Conservation (phyloP, 1,140 invertebrate genomes). For the Drosophila tsacasi region DNA sequence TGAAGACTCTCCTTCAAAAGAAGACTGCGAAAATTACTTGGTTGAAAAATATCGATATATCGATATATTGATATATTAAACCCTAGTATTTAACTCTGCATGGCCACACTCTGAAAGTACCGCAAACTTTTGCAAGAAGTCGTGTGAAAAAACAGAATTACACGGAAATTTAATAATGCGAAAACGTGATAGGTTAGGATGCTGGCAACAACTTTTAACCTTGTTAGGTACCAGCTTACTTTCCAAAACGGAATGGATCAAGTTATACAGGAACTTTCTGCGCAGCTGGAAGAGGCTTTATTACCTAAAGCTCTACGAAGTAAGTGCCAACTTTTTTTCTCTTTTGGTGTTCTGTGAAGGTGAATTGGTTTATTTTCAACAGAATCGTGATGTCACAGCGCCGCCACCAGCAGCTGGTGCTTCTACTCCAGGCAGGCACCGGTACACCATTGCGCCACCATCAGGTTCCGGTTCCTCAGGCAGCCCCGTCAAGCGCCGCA, state of each 20-base stretch:
- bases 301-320: not conserved
- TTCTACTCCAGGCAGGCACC: not conserved
- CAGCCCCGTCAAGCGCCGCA: not conserved
- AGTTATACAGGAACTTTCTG: not conserved
- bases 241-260: not conserved
- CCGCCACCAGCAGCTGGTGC: not conserved
- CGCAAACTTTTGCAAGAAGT: slow-evolving; percentile 9
- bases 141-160: not conserved
- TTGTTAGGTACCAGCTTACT: rapidly evolving
- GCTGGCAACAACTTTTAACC: not conserved
- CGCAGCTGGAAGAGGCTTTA: not conserved
- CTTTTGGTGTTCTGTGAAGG: too few relatives aligned
- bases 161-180: not conserved
- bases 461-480: not conserved
- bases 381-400: not conserved
- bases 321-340: not conserved
- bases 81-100: not conserved
- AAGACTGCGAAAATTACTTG: too few relatives aligned
- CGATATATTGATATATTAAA: too few relatives aligned
- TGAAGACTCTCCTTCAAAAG: too few relatives aligned
- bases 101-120: slow-evolving; percentile 11
- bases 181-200: not conserved
- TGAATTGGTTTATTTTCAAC: not conserved
- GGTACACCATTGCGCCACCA: not conserved
- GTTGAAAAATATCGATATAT: too few relatives aligned